Percentiles rank a stretch among this genome's conserved stretches.
Conservation (phyloP, 2,113 vertebrate genomes). For the Gasterosteus nipponicus region DNA sequence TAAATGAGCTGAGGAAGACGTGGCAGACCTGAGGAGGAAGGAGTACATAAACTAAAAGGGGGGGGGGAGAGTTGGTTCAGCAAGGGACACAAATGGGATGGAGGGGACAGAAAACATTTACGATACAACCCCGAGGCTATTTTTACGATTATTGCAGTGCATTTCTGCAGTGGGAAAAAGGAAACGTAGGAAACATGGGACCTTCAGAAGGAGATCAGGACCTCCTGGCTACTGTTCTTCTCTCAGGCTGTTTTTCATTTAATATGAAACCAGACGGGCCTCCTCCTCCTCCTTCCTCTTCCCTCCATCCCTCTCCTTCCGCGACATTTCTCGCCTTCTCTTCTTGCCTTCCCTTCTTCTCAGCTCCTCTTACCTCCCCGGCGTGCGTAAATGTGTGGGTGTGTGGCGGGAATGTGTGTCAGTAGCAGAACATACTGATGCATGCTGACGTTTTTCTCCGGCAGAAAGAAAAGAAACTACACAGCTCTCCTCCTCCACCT, state of each 20-base stretch:
- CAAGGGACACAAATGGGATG: not conserved
- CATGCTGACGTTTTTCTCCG: conserved; percentile 72
- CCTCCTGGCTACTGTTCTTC: conserved; percentile 46
- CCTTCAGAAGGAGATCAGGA: conserved; percentile 53
- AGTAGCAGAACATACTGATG: conserved; percentile 72
- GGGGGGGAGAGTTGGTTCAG: not conserved
- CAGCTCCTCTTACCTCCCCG: conserved; percentile 66
- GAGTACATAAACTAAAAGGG: not conserved
- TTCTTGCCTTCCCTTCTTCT: conserved; percentile 69
- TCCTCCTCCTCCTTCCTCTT: conserved; percentile 48
- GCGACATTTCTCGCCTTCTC: conserved; percentile 63
- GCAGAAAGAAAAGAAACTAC: conserved; percentile 52
- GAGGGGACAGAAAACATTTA: conserved; percentile 5
- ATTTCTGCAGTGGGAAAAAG: conserved; percentile 41
- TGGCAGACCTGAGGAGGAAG: not conserved
- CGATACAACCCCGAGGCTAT: conserved; percentile 11
- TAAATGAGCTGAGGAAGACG: conserved; percentile 21
- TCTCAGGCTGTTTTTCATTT: conserved; percentile 46
- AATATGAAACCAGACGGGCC: conserved; percentile 73
- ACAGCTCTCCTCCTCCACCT: conserved; percentile 23
- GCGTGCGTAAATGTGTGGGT: conserved; percentile 46
- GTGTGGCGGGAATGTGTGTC: conserved; percentile 66
- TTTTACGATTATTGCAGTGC: conserved; percentile 32
- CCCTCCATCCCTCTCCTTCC: conserved; percentile 45
- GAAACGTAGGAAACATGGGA: conserved; percentile 43